Evolutionary conservation across 2,888 invertebrate genomes (phyloP).

Genomic region (Alloscopus bannaensis): DNA sequence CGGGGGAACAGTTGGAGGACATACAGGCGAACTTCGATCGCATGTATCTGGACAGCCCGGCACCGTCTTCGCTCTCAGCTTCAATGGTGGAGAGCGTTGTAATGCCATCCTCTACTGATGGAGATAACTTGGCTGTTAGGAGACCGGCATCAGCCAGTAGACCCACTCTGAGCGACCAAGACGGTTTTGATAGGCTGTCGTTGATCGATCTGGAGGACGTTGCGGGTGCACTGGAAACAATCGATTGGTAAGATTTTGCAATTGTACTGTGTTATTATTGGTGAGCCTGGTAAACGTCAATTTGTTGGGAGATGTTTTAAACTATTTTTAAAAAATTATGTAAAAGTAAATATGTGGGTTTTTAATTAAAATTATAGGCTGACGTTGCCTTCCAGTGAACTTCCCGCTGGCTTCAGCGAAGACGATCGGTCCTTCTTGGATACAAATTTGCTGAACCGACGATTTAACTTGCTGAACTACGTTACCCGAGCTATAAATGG

Average conservation of each 20-base stretch:
- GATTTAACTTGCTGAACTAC: constrained; percentile 43
- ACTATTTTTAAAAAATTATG: too few species aligned
- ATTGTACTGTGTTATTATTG: too few species aligned
- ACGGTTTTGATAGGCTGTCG: constrained; percentile 31
- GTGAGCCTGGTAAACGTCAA: too few species aligned
- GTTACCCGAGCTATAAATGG: constrained; percentile 44
- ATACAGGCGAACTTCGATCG: constrained; percentile 35
- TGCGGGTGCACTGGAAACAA: neutral
- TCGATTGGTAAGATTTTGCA: constrained; percentile 30
- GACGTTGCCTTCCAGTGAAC: neutral
- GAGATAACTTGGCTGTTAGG: neutral
- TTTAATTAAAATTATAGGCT: constrained; percentile 34
- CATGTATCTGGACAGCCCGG: constrained; percentile 48
- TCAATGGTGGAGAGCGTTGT: neutral
- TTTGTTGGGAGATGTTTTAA: too few species aligned
- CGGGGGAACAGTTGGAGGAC: constrained; percentile 50
- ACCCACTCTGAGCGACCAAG: neutral
- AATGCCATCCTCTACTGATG: neutral
- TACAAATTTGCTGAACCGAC: constrained; percentile 42
- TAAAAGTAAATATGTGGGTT: too few species aligned
- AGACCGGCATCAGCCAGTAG: neutral
- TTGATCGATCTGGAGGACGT: constrained; percentile 32
- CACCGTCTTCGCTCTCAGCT: constrained; percentile 10
- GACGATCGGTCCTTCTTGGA: constrained; percentile 57
- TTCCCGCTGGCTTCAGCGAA: constrained; percentile 19